A percentile compares a stretch with the other conserved stretches of the same genome.
Evolutionary conservation across 2,888 invertebrate genomes (phyloP).

Genomic region (Pasiphila rectangulata): DNA sequence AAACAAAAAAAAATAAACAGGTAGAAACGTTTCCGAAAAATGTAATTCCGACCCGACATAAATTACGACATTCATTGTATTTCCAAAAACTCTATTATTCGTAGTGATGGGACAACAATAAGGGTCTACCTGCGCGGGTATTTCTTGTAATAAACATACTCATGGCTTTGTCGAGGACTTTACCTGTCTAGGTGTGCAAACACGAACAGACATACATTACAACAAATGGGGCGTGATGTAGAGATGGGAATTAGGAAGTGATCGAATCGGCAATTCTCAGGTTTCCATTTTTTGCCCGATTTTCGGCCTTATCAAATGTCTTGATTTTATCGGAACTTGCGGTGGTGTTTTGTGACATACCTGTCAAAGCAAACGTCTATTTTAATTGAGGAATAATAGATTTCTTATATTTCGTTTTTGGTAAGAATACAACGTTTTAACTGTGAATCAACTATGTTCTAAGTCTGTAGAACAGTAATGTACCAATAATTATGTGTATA

Average conservation of each 20-base stretch:
- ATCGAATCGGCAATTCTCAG: constrained; percentile 12
- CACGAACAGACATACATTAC: constrained; percentile 45
- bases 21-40: constrained; percentile 71
- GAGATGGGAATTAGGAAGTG: constrained; percentile 28
- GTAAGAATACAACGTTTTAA: too few relatives aligned
- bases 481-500: too few relatives aligned
- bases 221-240: constrained; percentile 34
- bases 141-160: constrained; percentile 69
- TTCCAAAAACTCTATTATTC: constrained; percentile 78
- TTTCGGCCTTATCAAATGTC: constrained; percentile 11
- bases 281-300: constrained; percentile 17
- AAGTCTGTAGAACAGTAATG: too few relatives aligned
- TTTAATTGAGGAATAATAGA: background rate
- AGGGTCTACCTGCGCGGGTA: constrained; percentile 71
- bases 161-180: constrained; percentile 69
- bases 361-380: constrained; percentile 12
- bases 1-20: constrained; percentile 59
- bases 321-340: constrained; percentile 18
- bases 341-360: constrained; percentile 12
- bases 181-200: constrained; percentile 76
- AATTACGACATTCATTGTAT: constrained; percentile 76
- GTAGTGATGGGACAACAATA: constrained; percentile 66
- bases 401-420: too few relatives aligned
- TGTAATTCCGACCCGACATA: constrained; percentile 67
- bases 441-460: too few relatives aligned